Conservation (phyloP, 2,797 vertebrate species). For the Gambusia yucatana region DNA sequence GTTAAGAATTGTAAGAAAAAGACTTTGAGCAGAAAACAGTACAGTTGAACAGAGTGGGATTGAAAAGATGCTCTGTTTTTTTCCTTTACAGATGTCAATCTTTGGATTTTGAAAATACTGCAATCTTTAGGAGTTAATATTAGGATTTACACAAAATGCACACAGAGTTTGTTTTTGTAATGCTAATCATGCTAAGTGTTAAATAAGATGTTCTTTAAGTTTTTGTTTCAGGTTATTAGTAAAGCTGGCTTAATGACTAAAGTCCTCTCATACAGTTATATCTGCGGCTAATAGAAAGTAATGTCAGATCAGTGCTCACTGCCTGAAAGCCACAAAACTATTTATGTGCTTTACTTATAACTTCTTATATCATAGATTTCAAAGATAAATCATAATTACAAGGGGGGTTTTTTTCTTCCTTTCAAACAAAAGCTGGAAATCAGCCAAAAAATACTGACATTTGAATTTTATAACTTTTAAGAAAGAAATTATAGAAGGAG, state of each 20-base stretch:
- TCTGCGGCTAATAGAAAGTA: not conserved
- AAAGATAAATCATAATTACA: not conserved
- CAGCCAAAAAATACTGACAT: too few species aligned
- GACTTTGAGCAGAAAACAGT: not conserved
- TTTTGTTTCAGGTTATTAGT: not conserved
- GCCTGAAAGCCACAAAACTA: not conserved
- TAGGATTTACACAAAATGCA: not conserved
- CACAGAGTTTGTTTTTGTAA: not conserved
- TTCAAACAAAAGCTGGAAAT: not conserved
- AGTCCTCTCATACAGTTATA: not conserved
- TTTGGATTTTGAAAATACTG: not conserved
- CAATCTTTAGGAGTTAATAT: not conserved
- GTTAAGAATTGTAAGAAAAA: not conserved
- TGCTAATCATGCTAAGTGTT: not conserved
- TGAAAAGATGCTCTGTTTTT: not conserved
- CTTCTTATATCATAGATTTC: not conserved
- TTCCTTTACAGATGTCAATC: not conserved
- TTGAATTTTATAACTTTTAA: not conserved
- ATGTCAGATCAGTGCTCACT: not conserved
- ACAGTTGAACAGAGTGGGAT: not conserved
- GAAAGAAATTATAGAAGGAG: not conserved
- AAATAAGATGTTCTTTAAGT: not conserved
- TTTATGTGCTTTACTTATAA: not conserved
- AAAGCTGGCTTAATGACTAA: not conserved
- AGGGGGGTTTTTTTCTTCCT: not conserved